Evolutionary conservation across 2,888 invertebrate species (phyloP), one percentile per base, ranked within the genome.

Genomic region (Cosmopolites sordidus): DNA sequence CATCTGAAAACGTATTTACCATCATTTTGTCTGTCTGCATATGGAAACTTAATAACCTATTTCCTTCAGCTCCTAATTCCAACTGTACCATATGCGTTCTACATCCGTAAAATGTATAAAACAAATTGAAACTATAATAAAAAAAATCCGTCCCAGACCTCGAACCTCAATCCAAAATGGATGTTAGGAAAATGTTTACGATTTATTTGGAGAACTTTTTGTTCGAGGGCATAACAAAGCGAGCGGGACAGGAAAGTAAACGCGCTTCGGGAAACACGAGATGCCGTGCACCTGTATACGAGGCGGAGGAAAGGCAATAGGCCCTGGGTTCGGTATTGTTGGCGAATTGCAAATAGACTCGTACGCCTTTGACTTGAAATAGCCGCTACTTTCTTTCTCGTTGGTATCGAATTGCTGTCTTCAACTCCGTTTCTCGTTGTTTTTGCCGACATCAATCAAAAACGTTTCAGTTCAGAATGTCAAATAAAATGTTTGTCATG

Each of bases 121-220:
- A 47, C 29, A 30, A 42, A 48, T 48, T 16, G 16, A 37, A 41
- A 48, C 41, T 30, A 11, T 12, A 22, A 46, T 27, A 47, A 40
- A 47, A 27, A 47, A 11, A n/a, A n/a, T n/a, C n/a, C n/a, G n/a
- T n/a, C n/a, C n/a, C n/a, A n/a, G n/a, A n/a, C n/a, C n/a, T n/a
- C n/a, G n/a, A n/a, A n/a, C n/a, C n/a, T n/a, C n/a, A n/a, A n/a
- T n/a, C n/a, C n/a, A n/a, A 8, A 22, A 22, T 8, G 22, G 22
- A 22, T 22, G 4, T 8, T 8, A 8, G 22, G 22, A 22, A 8
- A 22, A 8, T 22, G 22, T 22, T 33, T 9, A 33, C 11, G 17
- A 41, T 48, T 48, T 43, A 22, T 48, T 48, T 48, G 43, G 41
- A 33, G 15, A 43, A 43, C 43, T 48, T 48, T 43, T 48, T 37